Percentiles rank a stretch among this genome's conserved stretches.
Evolutionary conservation across 2,797 vertebrate species (phyloP).

Genomic region (Podargus strigoides): DNA sequence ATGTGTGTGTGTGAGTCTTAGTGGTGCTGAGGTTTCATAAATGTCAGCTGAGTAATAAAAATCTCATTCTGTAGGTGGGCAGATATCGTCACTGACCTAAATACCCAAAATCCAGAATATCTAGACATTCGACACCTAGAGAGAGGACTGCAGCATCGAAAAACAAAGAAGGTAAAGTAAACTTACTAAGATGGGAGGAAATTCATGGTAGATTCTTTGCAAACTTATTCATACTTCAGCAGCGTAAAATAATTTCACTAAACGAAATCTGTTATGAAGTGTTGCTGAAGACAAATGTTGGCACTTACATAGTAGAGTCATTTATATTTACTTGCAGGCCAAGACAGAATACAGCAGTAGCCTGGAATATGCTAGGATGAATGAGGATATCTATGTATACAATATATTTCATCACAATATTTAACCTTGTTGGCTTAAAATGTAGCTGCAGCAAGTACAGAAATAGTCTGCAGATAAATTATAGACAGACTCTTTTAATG

Average conservation of each 20-base stretch:
- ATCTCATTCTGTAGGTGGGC: conserved; percentile 82
- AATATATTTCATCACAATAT: neutral
- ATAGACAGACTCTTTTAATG: neutral
- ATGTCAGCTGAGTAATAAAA: neutral
- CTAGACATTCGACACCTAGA: conserved; percentile 96
- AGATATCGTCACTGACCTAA: conserved; percentile 95
- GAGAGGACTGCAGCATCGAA: conserved; percentile 91
- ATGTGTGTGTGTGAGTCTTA: fast-evolving
- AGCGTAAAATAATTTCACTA: neutral
- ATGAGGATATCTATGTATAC: neutral
- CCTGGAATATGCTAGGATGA: neutral
- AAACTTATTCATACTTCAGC: neutral
- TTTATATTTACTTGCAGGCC: neutral
- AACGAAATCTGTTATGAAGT: neutral
- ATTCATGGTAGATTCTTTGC: neutral
- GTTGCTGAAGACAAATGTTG: neutral
- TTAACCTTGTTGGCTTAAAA: neutral
- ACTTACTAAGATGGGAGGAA: neutral
- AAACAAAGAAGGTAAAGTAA: conserved; percentile 90
- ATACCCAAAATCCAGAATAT: conserved; percentile 97
- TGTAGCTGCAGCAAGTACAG: neutral
- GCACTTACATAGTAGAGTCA: neutral
- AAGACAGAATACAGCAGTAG: neutral
- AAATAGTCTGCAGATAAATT: neutral
- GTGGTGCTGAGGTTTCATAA: neutral